These are phyloP conservation scores for Bombus picipes DNA, from an alignment of 1,140 invertebrate species.

Conservation along the genomic window DNA sequence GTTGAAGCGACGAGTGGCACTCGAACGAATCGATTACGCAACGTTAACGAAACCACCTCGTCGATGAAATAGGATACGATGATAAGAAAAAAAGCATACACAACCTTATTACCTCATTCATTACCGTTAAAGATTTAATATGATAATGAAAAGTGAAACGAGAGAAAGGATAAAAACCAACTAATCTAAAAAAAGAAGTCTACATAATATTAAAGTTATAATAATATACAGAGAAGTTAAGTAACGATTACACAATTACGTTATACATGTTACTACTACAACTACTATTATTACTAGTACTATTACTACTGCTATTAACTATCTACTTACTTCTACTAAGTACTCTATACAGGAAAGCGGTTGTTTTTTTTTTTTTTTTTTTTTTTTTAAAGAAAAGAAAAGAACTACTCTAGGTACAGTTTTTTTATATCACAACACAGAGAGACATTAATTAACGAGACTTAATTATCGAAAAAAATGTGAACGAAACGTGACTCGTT, in stretches of 20 bases:
- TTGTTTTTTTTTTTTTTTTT: constrained; percentile 59
- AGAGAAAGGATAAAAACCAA: constrained; percentile 72
- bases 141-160: constrained; percentile 73
- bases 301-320: constrained; percentile 47
- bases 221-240: constrained; percentile 79
- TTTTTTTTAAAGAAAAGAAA: constrained; percentile 49
- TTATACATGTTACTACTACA: constrained; percentile 75
- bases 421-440: constrained; percentile 52
- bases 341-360: constrained; percentile 53
- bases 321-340: constrained; percentile 55
- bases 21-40: constrained; percentile 59
- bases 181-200: constrained; percentile 73
- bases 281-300: constrained; percentile 64
- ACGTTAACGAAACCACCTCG: constrained; percentile 66
- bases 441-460: constrained; percentile 53
- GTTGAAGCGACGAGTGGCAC: constrained; percentile 59
- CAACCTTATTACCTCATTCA: constrained; percentile 83
- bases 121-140: constrained; percentile 81
- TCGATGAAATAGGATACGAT: constrained; percentile 67
- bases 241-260: constrained; percentile 78
- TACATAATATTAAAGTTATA: constrained; percentile 81
- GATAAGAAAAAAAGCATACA: constrained; percentile 71
- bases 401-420: constrained; percentile 45
- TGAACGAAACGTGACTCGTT: constrained; percentile 41
- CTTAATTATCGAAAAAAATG: constrained; percentile 47